Evolutionary conservation across 2,797 vertebrate species (phyloP).

Genomic region (Ataeniobius toweri): DNA sequence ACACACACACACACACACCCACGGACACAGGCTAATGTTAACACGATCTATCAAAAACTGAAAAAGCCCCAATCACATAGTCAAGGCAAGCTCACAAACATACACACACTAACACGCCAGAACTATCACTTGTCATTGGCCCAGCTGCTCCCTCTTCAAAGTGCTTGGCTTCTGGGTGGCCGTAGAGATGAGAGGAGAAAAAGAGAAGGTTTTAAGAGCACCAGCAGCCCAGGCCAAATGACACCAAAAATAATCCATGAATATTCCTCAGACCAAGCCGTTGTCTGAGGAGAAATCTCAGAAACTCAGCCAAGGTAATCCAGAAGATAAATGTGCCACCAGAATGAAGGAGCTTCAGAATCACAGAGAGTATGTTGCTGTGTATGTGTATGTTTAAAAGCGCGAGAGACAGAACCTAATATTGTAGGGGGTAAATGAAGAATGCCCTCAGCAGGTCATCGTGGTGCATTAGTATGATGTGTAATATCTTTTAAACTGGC

Average conservation of each 20-base stretch:
- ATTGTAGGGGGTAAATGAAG: neutral
- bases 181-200: conserved; percentile 56
- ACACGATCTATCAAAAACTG: conserved; percentile 41
- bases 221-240: conserved; percentile 47
- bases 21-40: conserved; percentile 47
- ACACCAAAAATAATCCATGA: conserved; percentile 48
- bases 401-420: conserved; percentile 5
- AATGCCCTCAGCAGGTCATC: neutral
- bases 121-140: conserved; percentile 74
- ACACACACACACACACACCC: conserved; percentile 42
- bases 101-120: conserved; percentile 51
- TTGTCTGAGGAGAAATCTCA: conserved; percentile 31
- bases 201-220: conserved; percentile 57
- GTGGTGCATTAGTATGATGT: neutral
- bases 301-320: conserved; percentile 20
- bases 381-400: neutral
- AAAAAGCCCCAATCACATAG: conserved; percentile 47
- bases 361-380: neutral
- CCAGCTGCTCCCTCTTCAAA: conserved; percentile 77
- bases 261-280: conserved; percentile 36
- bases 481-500: neutral
- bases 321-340: conserved; percentile 18
- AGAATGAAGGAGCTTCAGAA: conserved; percentile 14
- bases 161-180: conserved; percentile 74
- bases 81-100: conserved; percentile 48